These are phyloP conservation scores for Aradus depressus DNA, from an alignment of 2,888 invertebrate genomes.

Conservation along the genomic window DNA sequence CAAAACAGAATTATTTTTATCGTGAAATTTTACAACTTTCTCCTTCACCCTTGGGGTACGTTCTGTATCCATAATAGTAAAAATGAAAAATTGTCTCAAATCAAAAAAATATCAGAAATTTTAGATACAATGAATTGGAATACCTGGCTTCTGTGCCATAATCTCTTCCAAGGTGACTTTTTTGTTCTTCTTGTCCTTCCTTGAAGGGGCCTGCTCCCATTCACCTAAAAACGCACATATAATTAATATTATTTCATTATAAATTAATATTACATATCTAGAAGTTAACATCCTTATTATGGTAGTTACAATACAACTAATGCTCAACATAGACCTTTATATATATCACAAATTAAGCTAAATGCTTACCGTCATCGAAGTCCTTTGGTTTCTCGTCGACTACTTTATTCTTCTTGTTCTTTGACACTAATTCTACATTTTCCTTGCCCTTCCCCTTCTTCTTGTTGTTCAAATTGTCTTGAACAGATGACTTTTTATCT, in stretches of 20 bases:
- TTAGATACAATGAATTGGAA: neutral
- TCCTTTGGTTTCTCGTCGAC: slow-evolving; percentile 56
- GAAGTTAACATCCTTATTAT: too few species aligned
- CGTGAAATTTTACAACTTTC: too few species aligned
- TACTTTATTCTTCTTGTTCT: slow-evolving; percentile 49
- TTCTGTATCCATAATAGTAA: too few species aligned
- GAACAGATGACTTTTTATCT: slow-evolving; percentile 23
- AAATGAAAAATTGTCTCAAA: neutral
- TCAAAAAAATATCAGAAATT: neutral
- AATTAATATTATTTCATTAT: neutral
- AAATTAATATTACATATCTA: neutral
- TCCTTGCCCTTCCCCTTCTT: slow-evolving; percentile 49
- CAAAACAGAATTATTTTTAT: too few species aligned
- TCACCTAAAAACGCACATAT: slow-evolving; percentile 37
- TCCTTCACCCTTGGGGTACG: too few species aligned
- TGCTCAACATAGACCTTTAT: too few species aligned
- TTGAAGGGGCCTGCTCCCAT: slow-evolving; percentile 59
- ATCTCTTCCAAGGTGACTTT: slow-evolving; percentile 39
- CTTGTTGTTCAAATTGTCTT: slow-evolving; percentile 29
- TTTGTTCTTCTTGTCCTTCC: slow-evolving; percentile 59
- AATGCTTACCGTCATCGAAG: slow-evolving; percentile 51
- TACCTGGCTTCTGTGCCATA: slow-evolving; percentile 22
- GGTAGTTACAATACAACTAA: neutral
- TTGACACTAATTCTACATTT: slow-evolving; percentile 37
- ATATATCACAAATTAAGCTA: neutral